Evolutionary conservation across 2,888 invertebrate genomes (phyloP).

Genomic region (Tribolium freemani): DNA sequence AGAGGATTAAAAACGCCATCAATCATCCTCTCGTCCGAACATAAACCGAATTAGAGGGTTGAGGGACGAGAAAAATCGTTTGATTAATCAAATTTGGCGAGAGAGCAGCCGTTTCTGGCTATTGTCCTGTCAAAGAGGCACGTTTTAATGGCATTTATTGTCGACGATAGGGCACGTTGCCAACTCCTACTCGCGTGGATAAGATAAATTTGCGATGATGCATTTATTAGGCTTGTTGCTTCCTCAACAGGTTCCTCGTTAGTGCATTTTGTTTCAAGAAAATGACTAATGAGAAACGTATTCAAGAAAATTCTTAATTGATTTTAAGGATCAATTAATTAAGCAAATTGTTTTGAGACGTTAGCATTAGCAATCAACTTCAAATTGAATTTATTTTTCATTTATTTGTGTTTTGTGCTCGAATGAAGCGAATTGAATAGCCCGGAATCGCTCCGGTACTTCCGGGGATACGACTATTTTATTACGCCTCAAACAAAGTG

Average conservation of each 20-base stretch:
- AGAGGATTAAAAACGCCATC: neutral
- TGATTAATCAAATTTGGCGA: constrained; percentile 1
- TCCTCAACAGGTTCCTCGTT: neutral
- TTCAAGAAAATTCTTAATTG: too few relatives aligned
- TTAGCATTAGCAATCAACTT: too few relatives aligned
- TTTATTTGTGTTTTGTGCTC: too few relatives aligned
- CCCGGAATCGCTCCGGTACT: too few relatives aligned
- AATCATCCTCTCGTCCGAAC: neutral
- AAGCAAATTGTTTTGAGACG: too few relatives aligned
- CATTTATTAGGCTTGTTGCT: neutral
- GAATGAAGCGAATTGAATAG: too few relatives aligned
- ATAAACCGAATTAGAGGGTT: neutral
- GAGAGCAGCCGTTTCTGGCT: neutral
- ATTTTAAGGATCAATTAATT: too few relatives aligned
- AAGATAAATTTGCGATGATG: neutral
- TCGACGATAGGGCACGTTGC: neutral
- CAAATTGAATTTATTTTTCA: too few relatives aligned
- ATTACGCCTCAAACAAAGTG: too few relatives aligned
- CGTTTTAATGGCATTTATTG: constrained; percentile 2
- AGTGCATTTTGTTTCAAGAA: too few relatives aligned
- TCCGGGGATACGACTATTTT: too few relatives aligned
- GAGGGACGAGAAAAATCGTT: neutral
- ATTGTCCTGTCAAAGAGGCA: neutral
- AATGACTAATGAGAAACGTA: too few relatives aligned
- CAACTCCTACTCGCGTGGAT: neutral